Percentiles rank a stretch among this genome's conserved stretches.
phyloP scores from a whole-genome alignment of 2,797 vertebrate genomes.

The Knipowitschia caucasica region DNA sequence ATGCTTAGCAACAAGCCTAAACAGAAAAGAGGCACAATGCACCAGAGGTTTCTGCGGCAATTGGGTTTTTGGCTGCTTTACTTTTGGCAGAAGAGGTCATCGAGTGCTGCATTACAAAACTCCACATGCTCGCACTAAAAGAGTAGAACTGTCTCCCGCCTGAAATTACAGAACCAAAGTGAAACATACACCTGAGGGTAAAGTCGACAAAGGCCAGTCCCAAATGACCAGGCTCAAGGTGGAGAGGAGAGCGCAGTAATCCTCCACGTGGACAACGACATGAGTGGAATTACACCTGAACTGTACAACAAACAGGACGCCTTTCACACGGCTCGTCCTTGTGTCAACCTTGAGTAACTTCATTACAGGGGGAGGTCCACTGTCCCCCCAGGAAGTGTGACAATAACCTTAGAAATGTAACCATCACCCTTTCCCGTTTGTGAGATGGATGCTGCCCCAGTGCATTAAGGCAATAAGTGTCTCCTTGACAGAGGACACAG shows the following conservation, averaged over 20 bases:
- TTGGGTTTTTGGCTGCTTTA: constrained; percentile 41
- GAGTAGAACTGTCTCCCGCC: constrained; percentile 30
- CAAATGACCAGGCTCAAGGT: constrained; percentile 20
- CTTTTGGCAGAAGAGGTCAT: constrained; percentile 44
- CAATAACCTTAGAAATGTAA: constrained; percentile 41
- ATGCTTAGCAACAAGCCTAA: constrained; percentile 36
- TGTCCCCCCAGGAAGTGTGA: constrained; percentile 32
- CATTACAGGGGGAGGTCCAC: constrained; percentile 24
- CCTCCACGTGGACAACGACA: constrained; percentile 29
- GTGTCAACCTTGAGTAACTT: constrained; percentile 48
- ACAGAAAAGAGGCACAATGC: constrained; percentile 40
- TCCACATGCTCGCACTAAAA: constrained; percentile 11
- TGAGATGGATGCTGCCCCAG: constrained; percentile 16
- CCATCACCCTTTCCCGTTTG: constrained; percentile 25
- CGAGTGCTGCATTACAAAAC: constrained; percentile 40
- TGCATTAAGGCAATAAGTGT: constrained; percentile 46
- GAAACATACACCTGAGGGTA: constrained; percentile 66
- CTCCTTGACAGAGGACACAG: constrained; percentile 23
- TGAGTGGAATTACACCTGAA: constrained; percentile 60
- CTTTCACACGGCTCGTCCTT: constrained; percentile 38
- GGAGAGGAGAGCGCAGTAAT: constrained; percentile 34
- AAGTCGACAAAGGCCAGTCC: constrained; percentile 28
- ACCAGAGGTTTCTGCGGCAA: constrained; percentile 44
- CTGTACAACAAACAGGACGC: constrained; percentile 19
- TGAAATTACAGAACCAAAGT: constrained; percentile 75